These are phyloP conservation scores for Rhinichthys osculus DNA, from an alignment of 2,797 vertebrate genomes.

Conservation along the genomic window DNA sequence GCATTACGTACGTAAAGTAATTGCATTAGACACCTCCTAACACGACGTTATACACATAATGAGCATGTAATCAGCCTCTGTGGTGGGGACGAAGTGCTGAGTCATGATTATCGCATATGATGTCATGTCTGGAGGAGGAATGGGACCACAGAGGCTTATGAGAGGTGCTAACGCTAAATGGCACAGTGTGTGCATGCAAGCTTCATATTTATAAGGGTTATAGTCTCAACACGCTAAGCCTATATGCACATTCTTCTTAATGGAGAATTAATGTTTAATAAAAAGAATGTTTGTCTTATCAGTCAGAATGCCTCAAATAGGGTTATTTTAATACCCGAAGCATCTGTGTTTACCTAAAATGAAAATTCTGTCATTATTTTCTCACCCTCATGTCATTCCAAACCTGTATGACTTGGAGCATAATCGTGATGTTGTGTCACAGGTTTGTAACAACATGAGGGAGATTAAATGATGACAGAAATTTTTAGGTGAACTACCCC, in stretches of 20 bases:
- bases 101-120: conserved; percentile 55
- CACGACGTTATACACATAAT: conserved; percentile 59
- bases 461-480: neutral
- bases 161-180: conserved; percentile 21
- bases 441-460: neutral
- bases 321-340: neutral
- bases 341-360: neutral
- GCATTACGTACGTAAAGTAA: conserved; percentile 54
- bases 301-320: neutral
- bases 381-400: neutral
- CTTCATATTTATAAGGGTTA: neutral
- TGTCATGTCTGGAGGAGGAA: conserved; percentile 51
- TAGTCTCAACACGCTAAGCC: neutral
- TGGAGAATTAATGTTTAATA: neutral
- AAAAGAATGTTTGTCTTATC: neutral
- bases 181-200: conserved; percentile 18
- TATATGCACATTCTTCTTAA: neutral
- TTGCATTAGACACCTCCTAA: conserved; percentile 65
- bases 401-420: neutral
- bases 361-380: neutral
- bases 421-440: neutral
- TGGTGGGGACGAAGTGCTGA: conserved; percentile 49
- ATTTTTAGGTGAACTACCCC: neutral
- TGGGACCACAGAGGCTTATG: conserved; percentile 15
- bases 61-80: conserved; percentile 58